Percentiles rank a stretch among this genome's conserved stretches.
Conservation (phyloP, 2,888 invertebrate species). For the Aporophyla nigra region DNA sequence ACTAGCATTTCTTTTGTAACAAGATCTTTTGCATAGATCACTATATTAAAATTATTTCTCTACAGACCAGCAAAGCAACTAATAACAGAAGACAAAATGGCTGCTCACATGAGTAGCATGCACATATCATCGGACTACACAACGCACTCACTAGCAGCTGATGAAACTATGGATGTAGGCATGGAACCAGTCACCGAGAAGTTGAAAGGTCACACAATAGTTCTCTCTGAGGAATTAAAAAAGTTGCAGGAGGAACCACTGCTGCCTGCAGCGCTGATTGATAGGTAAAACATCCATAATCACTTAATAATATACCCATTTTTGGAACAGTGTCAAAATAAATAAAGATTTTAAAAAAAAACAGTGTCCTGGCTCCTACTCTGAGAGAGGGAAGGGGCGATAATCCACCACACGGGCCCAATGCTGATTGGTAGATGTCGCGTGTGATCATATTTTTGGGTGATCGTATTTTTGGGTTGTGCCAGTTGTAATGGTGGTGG, state of each 20-base stretch:
- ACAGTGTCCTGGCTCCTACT: too few relatives aligned
- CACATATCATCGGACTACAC: conserved; percentile 92
- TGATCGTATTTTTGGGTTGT: too few relatives aligned
- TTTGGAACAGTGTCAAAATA: too few relatives aligned
- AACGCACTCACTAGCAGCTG: conserved; percentile 74
- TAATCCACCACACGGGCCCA: too few relatives aligned
- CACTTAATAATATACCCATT: too few relatives aligned
- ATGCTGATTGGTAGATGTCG: too few relatives aligned
- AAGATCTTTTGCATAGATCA: neutral
- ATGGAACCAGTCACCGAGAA: conserved; percentile 78
- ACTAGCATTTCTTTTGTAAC: neutral
- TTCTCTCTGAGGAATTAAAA: conserved; percentile 93
- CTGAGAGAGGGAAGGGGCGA: too few relatives aligned
- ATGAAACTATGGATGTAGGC: conserved; percentile 81
- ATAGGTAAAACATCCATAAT: conserved; percentile 78
- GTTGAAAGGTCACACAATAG: conserved; percentile 90
- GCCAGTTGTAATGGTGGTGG: too few relatives aligned
- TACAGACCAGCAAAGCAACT: conserved; percentile 93
- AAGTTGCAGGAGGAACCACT: conserved; percentile 92
- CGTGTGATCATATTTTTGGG: too few relatives aligned
- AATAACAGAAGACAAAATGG: conserved; percentile 96
- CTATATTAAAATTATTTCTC: neutral
- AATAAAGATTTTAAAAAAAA: too few relatives aligned
- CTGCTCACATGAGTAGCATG: conserved; percentile 94
- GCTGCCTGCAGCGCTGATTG: conserved; percentile 92